Evolutionary conservation across 2,888 invertebrate genomes (phyloP), one percentile per base, ranked within the genome.

Genomic region (Eulithis prunata): DNA sequence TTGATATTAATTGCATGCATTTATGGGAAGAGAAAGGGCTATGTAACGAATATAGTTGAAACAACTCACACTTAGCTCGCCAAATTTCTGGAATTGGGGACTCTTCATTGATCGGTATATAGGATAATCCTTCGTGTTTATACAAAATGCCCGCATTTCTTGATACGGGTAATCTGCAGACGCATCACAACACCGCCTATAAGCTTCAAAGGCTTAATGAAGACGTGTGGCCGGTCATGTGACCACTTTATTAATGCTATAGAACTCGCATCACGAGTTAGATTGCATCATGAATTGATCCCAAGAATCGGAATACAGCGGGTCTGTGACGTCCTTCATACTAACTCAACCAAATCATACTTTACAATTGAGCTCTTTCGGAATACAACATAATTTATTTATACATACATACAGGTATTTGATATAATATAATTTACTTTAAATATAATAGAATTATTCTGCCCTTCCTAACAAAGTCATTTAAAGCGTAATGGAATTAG

Each of bases 381-480:
- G 21, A 21, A 62, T 51, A 58, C 13, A 59, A 60, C 54, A 56
- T 8, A 46, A 51, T 51, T n/a, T 28, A 65, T 32, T 5, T 32
- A 32, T 32, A 54, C 21, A 21, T 21, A 21, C 21, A 21, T 21
- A 64, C 60, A 69, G 41, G 49, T 47, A 14, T 21, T 57, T 49
- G 13, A 66, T 63, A 13, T 14, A 13, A 47, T 13, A 47, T 49
- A 49, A 49, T 41, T 41, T 10, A 41, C 41, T 41, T 41, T 41
- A 38, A 6, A 41, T 32, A 32, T 32, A 5, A 32, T 41, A 5
- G 3, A 41, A 32, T 45, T 58, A 64, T 60, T 70, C 56, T 68
- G 54, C 55, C 66, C 52, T 67, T 58, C 70, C 62, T 43, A 67
- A 68, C 68, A 67, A 67, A 65, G 66, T 63, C 36, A 66, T 64